Percentiles rank a stretch among this genome's conserved stretches.
Evolutionary conservation across 2,888 invertebrate genomes (phyloP).

Genomic region (Lasioglossum leucozonium): DNA sequence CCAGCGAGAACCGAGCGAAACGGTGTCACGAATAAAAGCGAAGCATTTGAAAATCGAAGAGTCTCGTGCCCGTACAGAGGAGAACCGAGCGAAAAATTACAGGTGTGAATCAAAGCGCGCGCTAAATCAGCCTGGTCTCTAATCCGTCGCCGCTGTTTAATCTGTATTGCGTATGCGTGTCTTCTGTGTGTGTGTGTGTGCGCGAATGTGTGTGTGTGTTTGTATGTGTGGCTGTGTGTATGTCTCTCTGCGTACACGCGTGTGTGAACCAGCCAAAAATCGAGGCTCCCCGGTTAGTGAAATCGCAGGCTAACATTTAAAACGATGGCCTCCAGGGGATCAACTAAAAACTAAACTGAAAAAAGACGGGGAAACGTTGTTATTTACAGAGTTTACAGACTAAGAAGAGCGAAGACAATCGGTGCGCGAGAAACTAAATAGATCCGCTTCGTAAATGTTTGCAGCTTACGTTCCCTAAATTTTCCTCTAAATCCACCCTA

Average conservation of each 20-base stretch:
- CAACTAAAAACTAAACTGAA: constrained; percentile 50
- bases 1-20: constrained; percentile 57
- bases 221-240: not conserved
- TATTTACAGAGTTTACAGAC: constrained; percentile 54
- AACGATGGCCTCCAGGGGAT: not conserved
- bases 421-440: constrained; percentile 62
- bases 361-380: constrained; percentile 20
- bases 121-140: constrained; percentile 42
- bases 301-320: not conserved
- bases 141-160: constrained; percentile 15
- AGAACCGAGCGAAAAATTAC: constrained; percentile 55
- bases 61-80: constrained; percentile 38
- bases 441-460: constrained; percentile 43
- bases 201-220: too few relatives aligned
- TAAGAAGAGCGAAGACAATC: constrained; percentile 63
- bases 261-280: not conserved
- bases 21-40: constrained; percentile 57
- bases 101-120: constrained; percentile 47
- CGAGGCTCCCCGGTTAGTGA: not conserved
- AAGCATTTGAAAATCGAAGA: constrained; percentile 42
- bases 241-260: not conserved
- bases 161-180: not conserved
- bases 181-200: not conserved
- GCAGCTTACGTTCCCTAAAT: constrained; percentile 24
- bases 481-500: not conserved